Percentiles rank a stretch among this genome's conserved stretches.
Evolutionary conservation across 1,140 invertebrate species (phyloP).

Genomic region (Pollicipes pollicipes): DNA sequence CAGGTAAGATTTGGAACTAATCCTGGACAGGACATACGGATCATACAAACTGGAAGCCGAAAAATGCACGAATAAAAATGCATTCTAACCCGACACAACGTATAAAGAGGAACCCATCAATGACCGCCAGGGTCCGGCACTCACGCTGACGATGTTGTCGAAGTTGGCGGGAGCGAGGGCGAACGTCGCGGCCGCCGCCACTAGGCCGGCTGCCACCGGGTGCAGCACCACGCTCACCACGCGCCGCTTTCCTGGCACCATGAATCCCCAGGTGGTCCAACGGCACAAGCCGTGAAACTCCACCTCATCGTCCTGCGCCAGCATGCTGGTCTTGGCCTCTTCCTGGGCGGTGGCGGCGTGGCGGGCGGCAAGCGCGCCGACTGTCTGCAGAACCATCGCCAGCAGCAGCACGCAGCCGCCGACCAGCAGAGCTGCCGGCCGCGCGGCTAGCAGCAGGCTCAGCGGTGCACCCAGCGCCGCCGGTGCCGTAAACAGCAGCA

Average conservation of each 20-base stretch:
- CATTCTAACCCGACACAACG: too few relatives aligned
- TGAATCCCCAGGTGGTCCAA: constrained; percentile 24
- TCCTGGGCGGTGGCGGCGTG: neutral
- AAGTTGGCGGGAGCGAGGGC: constrained; percentile 24
- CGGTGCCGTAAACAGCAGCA: neutral
- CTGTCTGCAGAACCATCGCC: neutral
- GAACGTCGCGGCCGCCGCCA: constrained; percentile 19
- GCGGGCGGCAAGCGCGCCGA: neutral
- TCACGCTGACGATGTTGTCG: constrained; percentile 21
- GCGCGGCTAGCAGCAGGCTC: neutral
- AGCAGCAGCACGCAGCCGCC: neutral
- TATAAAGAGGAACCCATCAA: too few relatives aligned
- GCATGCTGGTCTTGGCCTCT: neutral
- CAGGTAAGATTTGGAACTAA: too few relatives aligned
- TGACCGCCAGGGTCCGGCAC: too few relatives aligned
- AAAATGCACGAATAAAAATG: too few relatives aligned
- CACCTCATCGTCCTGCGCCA: constrained; percentile 6
- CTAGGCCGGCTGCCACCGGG: constrained; percentile 23
- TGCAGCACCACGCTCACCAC: constrained; percentile 25
- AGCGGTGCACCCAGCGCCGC: neutral
- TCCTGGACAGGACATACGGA: too few relatives aligned
- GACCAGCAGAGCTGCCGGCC: neutral
- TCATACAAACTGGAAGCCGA: too few relatives aligned
- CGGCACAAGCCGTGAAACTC: constrained; percentile 1
- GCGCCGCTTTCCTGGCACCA: constrained; percentile 25